Evolutionary conservation across 2,797 vertebrate species (phyloP).

Genomic region (Bovichtus diacanthus): DNA sequence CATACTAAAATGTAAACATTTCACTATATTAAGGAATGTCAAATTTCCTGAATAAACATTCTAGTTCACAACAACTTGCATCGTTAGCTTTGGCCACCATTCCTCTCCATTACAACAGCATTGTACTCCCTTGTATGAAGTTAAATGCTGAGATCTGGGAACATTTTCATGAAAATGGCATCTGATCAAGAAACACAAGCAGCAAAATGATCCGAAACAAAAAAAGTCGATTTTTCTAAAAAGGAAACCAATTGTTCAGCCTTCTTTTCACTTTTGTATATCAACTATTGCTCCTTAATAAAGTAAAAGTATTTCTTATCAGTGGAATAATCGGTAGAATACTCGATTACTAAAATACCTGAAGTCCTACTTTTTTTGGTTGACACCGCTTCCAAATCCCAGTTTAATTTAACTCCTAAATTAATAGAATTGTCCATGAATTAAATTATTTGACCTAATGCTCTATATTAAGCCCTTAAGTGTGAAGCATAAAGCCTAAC

Average conservation of each 20-base stretch:
- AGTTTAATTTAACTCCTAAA: constrained; percentile 4
- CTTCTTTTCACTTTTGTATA: too few relatives aligned
- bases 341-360: too few relatives aligned
- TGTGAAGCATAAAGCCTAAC: constrained; percentile 19
- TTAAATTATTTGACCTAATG: constrained; percentile 25
- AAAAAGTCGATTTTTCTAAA: too few relatives aligned
- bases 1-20: neutral
- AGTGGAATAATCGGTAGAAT: too few relatives aligned
- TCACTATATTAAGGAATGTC: neutral
- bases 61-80: neutral
- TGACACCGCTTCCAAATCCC: neutral
- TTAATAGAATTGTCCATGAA: constrained; percentile 16
- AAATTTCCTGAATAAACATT: neutral
- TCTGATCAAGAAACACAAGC: neutral
- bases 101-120: neutral
- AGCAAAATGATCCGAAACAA: neutral
- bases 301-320: too few relatives aligned
- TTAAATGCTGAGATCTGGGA: neutral
- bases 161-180: neutral
- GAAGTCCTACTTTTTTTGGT: neutral
- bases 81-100: neutral
- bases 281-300: too few relatives aligned
- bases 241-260: too few relatives aligned
- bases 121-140: neutral
- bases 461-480: constrained; percentile 4